Percentiles rank a stretch among this genome's conserved stretches.
These are phyloP conservation scores for Phrixothrix hirtus DNA, from an alignment of 2,888 invertebrate species.

Conservation along the genomic window DNA sequence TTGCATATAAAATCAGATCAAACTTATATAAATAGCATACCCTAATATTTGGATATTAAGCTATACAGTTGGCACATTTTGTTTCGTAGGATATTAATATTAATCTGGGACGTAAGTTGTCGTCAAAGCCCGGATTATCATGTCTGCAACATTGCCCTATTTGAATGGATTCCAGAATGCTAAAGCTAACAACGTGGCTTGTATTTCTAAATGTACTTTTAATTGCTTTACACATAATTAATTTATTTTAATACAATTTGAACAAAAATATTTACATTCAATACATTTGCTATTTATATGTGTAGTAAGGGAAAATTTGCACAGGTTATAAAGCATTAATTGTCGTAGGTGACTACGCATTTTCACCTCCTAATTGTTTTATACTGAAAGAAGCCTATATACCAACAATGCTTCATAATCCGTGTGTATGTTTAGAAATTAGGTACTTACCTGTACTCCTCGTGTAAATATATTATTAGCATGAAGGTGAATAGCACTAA, in stretches of 20 bases:
- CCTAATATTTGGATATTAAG: conserved; percentile 8
- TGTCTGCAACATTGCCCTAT: conserved; percentile 36
- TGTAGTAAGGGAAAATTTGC: no score
- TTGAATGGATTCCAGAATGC: conserved; percentile 32
- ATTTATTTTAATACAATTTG: no score
- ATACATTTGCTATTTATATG: no score
- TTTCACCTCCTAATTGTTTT: no score
- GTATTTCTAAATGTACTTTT: not conserved
- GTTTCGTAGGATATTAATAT: conserved; percentile 15
- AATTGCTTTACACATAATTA: not conserved
- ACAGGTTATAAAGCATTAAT: no score
- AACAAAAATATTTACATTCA: no score
- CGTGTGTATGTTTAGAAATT: no score
- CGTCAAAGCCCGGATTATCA: conserved; percentile 30
- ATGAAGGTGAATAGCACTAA: conserved; percentile 72
- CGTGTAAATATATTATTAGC: conserved; percentile 80
- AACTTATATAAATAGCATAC: conserved; percentile 1
- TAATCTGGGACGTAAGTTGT: conserved; percentile 13
- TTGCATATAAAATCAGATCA: not conserved
- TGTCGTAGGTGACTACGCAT: no score
- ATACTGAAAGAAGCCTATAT: no score
- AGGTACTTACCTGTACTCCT: conserved; percentile 73
- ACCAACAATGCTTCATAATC: no score
- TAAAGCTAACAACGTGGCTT: conserved; percentile 2
- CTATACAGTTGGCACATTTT: conserved; percentile 18